These are phyloP conservation scores for Patagioenas fasciata DNA, from an alignment of 2,113 vertebrate species.

Conservation along the genomic window DNA sequence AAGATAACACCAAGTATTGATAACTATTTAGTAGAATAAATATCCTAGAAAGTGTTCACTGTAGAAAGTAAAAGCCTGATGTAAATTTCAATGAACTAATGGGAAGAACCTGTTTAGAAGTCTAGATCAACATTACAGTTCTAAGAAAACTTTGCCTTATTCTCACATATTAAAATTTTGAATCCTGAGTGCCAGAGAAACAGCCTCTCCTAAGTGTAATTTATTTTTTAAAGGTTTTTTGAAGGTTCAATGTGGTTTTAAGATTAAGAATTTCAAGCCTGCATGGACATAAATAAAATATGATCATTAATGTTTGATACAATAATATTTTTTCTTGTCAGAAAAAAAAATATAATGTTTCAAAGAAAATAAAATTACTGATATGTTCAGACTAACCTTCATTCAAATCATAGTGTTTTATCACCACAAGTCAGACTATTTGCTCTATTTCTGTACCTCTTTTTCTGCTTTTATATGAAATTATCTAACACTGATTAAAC, in stretches of 20 bases:
- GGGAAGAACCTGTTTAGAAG: not conserved
- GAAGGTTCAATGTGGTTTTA: conserved; percentile 52
- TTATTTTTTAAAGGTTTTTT: conserved; percentile 64
- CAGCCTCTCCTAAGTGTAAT: conserved; percentile 6
- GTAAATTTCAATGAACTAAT: not conserved
- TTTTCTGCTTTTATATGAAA: not conserved
- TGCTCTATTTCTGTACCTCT: not conserved
- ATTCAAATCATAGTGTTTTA: not conserved
- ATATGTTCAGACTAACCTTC: conserved; percentile 24
- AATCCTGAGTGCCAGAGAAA: not conserved
- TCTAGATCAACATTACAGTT: not conserved
- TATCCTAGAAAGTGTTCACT: not conserved
- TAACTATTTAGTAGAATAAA: not conserved
- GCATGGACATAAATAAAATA: conserved; percentile 44
- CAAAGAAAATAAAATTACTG: conserved; percentile 7
- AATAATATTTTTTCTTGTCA: conserved; percentile 12
- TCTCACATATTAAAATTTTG: conserved; percentile 8
- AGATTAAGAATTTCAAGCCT: conserved; percentile 51
- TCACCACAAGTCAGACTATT: not conserved
- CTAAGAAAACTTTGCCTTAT: not conserved
- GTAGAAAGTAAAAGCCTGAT: not conserved
- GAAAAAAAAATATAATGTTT: not conserved
- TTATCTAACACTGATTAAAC: not conserved
- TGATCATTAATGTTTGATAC: conserved; percentile 37
- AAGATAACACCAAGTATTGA: not conserved